Evolutionary conservation across 2,113 vertebrate genomes (phyloP).

Genomic region (Carlito syrichta): DNA sequence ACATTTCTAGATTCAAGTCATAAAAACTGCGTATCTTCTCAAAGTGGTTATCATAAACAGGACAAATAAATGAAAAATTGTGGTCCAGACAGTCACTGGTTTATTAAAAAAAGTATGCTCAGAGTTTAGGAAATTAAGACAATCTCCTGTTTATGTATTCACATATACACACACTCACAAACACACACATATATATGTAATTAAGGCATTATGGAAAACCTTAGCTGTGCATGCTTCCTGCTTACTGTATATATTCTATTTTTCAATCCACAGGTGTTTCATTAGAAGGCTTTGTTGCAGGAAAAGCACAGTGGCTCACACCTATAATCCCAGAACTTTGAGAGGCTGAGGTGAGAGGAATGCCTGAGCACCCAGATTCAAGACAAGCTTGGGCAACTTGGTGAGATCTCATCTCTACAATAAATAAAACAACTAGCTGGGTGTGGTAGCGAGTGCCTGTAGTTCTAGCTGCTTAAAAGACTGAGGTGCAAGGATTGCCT

Average conservation of each 20-base stretch:
- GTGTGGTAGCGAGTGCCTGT: too few species aligned
- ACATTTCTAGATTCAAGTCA: constrained; percentile 10
- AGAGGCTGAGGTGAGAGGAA: too few species aligned
- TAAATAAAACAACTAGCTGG: too few species aligned
- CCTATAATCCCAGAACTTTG: too few species aligned
- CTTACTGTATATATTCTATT: not conserved
- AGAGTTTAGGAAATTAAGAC: not conserved
- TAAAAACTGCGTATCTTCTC: not conserved
- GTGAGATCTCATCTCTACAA: too few species aligned
- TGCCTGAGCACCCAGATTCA: too few species aligned
- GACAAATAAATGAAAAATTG: not conserved
- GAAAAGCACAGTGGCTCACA: too few species aligned
- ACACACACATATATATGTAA: too few species aligned
- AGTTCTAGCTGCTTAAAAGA: too few species aligned
- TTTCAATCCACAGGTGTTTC: not conserved
- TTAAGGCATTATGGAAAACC: not conserved
- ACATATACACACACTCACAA: too few species aligned
- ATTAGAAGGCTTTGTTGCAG: not conserved
- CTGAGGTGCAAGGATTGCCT: too few species aligned
- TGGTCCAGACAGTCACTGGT: not conserved
- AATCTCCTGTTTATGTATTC: not conserved
- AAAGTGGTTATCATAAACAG: not conserved
- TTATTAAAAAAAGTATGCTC: not conserved
- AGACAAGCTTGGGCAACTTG: too few species aligned
- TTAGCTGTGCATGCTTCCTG: not conserved